Conservation (phyloP, 2,797 vertebrate species). For the Melanotaenia maccullochi region DNA sequence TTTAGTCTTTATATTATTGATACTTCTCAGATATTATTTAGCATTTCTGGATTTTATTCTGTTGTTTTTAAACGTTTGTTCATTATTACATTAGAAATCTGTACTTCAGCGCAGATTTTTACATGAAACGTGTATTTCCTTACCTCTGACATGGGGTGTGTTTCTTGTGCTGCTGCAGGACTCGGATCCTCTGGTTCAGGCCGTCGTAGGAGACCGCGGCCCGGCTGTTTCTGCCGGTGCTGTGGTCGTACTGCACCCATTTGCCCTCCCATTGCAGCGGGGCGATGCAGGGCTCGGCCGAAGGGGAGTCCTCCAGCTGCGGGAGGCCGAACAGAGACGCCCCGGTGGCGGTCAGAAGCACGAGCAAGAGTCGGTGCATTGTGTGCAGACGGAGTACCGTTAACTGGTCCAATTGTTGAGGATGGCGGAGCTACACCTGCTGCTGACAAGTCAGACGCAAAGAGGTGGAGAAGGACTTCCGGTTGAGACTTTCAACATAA, state of each 20-base stretch:
- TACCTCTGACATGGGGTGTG: slow-evolving; percentile 94
- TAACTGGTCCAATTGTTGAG: background rate
- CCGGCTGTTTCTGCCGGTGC: slow-evolving; percentile 87
- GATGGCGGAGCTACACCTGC: background rate
- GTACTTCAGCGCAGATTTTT: background rate
- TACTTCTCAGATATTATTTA: no score
- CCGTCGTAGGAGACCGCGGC: slow-evolving; percentile 89
- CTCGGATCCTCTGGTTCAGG: slow-evolving; percentile 84
- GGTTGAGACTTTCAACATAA: slow-evolving; percentile 50
- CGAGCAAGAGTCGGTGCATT: slow-evolving; percentile 34
- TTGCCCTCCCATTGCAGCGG: slow-evolving; percentile 93
- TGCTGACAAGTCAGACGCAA: background rate
- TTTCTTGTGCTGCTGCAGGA: slow-evolving; percentile 91
- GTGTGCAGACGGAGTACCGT: background rate
- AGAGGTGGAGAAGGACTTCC: background rate
- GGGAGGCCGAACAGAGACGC: slow-evolving; percentile 28
- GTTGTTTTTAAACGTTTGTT: no score
- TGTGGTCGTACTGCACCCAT: slow-evolving; percentile 87
- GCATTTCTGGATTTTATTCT: no score
- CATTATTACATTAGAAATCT: no score
- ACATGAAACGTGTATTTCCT: slow-evolving; percentile 1
- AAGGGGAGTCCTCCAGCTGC: background rate
- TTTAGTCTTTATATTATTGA: no score
- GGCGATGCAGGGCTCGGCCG: slow-evolving; percentile 85
- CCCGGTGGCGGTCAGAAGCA: slow-evolving; percentile 39